Base-by-base conservation (phyloP, 2,113 vertebrate species). In the Apus apus region DNA sequence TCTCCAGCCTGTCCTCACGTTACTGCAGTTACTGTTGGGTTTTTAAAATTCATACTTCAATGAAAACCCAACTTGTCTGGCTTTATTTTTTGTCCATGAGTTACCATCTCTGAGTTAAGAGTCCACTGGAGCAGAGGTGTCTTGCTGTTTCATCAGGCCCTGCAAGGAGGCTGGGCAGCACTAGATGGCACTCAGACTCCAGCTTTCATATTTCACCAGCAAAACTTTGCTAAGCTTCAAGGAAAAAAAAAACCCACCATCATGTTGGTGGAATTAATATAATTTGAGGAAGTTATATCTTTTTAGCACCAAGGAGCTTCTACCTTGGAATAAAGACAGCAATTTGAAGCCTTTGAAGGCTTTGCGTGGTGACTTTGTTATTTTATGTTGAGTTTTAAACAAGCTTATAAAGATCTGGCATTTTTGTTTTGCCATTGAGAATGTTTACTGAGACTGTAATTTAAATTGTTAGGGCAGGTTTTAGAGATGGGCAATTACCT, bases 121-220 rank as follows among this genome's bases (percentile, higher is more conserved):
- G 11, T 8, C 32, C 1, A 2, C 12, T 4, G 3, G 48, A 16
- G 19, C 0, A 1, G 60, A 19, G 40, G 7, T 45, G 40, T 43
- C 6, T 4, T 1, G 0, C 2, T 8, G 67, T 45, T 66, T 26
- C 8, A 0, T 3, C 46, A 0, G 53, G 0, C n/a, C 15, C 40
- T 83, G 95, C 89, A 19, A 1, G 5, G 68, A 82, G 82, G 34
- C 73, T 10, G 20, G 3, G 43, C 9, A 62, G 89, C 98, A 85
- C 97, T 98, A 98, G 98, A 60, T 98, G 98, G 98, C 98, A 97
- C 96, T 95, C 92, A 58, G 94, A 61, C 91, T 85, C 97, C 76
- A 96, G 5, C 40, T 84, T 87, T 89, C 45, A 1, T 0, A 1
- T 17, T 54, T 17, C 16, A 38, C 60, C 43, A 5, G 30, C 40